Percentiles rank a stretch among this genome's conserved stretches.
Evolutionary conservation across 64 coral and sea anemone species (phyloP).

Genomic region (Catalaphyllia jardinei): DNA sequence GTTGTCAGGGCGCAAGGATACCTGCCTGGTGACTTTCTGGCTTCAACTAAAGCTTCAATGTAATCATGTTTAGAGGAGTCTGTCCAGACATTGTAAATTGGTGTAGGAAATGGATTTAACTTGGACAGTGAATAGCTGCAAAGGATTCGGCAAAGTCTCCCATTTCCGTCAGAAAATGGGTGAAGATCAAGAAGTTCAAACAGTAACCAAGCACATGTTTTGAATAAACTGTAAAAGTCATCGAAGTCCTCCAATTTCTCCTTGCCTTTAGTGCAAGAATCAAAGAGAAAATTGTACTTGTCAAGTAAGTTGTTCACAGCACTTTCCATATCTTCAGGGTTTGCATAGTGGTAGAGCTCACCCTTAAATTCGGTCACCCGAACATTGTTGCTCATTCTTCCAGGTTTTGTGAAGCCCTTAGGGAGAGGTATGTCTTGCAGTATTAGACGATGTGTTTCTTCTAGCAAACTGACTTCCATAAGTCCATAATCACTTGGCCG

Average conservation of each 20-base stretch:
- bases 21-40: slow-evolving; percentile 45
- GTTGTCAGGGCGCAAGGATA: slow-evolving; percentile 58
- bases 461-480: slow-evolving; percentile 29
- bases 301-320: slow-evolving; percentile 56
- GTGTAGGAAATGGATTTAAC: slow-evolving; percentile 69
- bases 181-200: slow-evolving; percentile 78
- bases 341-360: slow-evolving; percentile 60
- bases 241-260: slow-evolving; percentile 13
- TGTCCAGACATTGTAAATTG: slow-evolving; percentile 81
- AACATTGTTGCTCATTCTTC: slow-evolving; percentile 20
- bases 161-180: slow-evolving; percentile 85
- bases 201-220: slow-evolving; percentile 68
- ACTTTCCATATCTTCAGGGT: slow-evolving; percentile 68
- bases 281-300: slow-evolving; percentile 72
- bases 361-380: slow-evolving; percentile 41
- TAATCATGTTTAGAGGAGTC: slow-evolving; percentile 69
- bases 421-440: slow-evolving; percentile 18
- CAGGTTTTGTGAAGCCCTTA: slow-evolving; percentile 30
- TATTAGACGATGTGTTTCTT: slow-evolving; percentile 35
- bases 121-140: slow-evolving; percentile 68
- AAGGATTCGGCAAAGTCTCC: slow-evolving; percentile 66
- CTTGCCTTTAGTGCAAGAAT: slow-evolving; percentile 16
- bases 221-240: slow-evolving; percentile 49
- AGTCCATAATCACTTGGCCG: slow-evolving; percentile 20
- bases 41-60: slow-evolving; percentile 64